A percentile compares a stretch with the other conserved stretches of the same genome.
Evolutionary conservation across 2,888 invertebrate genomes (phyloP).

Genomic region (Mythimna albipuncta): DNA sequence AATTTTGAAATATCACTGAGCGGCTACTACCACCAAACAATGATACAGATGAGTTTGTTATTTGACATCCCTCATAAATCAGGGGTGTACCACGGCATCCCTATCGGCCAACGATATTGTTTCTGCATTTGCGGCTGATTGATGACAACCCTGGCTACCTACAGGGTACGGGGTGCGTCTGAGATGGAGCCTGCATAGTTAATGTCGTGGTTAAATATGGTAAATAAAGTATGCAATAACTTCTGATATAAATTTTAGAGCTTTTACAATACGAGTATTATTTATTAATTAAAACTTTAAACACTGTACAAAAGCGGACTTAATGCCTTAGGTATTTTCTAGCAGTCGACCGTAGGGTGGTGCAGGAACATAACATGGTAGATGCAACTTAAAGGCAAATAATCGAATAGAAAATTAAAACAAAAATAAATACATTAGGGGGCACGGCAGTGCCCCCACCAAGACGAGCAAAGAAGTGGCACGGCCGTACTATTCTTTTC

Average conservation of each 20-base stretch:
- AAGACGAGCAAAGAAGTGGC: too few relatives aligned
- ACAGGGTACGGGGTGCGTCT: not conserved
- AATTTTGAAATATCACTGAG: conserved; percentile 57
- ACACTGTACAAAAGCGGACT: too few relatives aligned
- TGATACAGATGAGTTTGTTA: conserved; percentile 72
- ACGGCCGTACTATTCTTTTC: too few relatives aligned
- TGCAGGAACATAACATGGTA: too few relatives aligned
- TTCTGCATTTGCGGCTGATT: conserved; percentile 84
- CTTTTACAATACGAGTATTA: not conserved
- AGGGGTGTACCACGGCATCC: conserved; percentile 61
- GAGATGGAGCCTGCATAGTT: conserved; percentile 16
- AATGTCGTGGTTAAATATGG: conserved; percentile 28
- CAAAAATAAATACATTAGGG: too few relatives aligned
- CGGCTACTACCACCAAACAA: conserved; percentile 59
- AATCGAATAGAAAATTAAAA: too few relatives aligned
- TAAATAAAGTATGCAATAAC: not conserved
- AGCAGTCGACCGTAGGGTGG: too few relatives aligned
- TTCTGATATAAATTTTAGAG: not conserved
- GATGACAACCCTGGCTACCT: conserved; percentile 71
- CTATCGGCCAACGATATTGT: conserved; percentile 75
- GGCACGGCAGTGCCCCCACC: too few relatives aligned
- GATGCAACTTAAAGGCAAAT: too few relatives aligned
- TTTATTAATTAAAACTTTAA: too few relatives aligned
- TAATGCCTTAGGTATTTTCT: too few relatives aligned
- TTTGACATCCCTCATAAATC: conserved; percentile 75